A percentile compares a stretch with the other conserved stretches of the same genome.
These are phyloP conservation scores for Oithona nana DNA, from an alignment of 2,888 invertebrate genomes.

Conservation along the genomic window DNA sequence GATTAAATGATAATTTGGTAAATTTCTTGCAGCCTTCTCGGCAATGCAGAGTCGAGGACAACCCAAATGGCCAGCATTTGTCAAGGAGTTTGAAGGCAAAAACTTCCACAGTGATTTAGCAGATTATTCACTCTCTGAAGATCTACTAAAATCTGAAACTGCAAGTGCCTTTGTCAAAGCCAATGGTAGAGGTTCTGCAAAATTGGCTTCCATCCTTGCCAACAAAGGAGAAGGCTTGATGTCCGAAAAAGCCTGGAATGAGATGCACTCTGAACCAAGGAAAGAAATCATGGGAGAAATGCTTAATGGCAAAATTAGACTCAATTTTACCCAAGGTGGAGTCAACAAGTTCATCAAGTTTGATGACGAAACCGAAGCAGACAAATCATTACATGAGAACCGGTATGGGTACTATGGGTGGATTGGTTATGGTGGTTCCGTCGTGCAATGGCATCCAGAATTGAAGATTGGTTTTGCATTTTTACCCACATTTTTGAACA, in stretches of 20 bases:
- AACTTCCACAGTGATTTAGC: no score
- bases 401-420: slow-evolving; percentile 4
- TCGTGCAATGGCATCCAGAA: slow-evolving; percentile 4
- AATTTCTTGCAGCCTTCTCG: no score
- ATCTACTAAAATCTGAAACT: not conserved
- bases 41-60: no score
- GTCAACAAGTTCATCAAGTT: not conserved
- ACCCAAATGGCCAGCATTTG: no score
- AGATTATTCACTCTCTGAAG: no score
- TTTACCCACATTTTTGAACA: not conserved
- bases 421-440: slow-evolving; percentile 8
- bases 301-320: not conserved
- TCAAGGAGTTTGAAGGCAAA: no score
- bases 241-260: not conserved
- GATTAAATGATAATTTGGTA: no score
- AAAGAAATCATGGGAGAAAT: not conserved
- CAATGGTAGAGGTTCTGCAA: slow-evolving; percentile 3
- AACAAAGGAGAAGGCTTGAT: slow-evolving; percentile 3
- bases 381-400: not conserved
- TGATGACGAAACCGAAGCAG: not conserved
- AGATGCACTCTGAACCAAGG: slow-evolving; percentile 9
- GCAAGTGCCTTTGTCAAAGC: not conserved
- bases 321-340: not conserved
- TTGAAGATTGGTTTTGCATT: slow-evolving; percentile 9
- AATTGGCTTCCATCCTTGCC: not conserved